Base-by-base conservation (phyloP, 1,140 invertebrate genomes). In the Drosophila yakuba region DNA sequence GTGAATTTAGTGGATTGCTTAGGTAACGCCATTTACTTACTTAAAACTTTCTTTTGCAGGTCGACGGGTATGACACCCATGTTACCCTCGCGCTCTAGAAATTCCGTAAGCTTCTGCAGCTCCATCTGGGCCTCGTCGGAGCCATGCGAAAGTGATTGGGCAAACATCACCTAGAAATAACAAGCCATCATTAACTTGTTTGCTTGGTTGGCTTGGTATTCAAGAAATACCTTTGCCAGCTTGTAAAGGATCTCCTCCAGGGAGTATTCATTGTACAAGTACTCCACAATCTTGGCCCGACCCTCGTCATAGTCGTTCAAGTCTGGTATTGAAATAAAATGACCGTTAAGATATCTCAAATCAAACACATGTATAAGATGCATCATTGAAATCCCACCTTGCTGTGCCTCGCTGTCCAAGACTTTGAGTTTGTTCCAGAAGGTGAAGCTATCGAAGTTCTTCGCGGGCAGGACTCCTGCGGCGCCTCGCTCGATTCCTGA, bases 171-270 rank as follows among this genome's bases (percentile, higher is more conserved):
- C 94, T 94, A 59, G 41, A 78, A 50, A 12, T 35, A 7, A 28
- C 2, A 62, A 36, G 35, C 32, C 0, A 43, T 20, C 12, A 17
- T 15, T 11, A 17, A 36, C 4, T n/a, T n/a, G 4, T 32, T 1
- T n/a, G 1, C n/a, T 25, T 28, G 3, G 20, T 1, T 28, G 32
- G 0, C 7, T 8, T 32, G 8, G 28, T 8, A 10, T 43, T 4
- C 14, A 0, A 25, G 2, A 14, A 14, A 12, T 74, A 96, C 95
- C 93, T 96, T 96, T 41, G 95, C 95, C 11, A 96, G 92, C 74
- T 96, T 95, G 88, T 96, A 96, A 55, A 96, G 95, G 2, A 96
- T 95, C 90, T 96, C 95, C 91, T 96, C 95, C 35, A 96, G 91
- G 8, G 95, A 95, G 78, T 95, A 95, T 80, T 96, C 95, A 6